These are phyloP conservation scores for Alauda arvensis DNA, from an alignment of 2,797 vertebrate species.

Conservation along the genomic window DNA sequence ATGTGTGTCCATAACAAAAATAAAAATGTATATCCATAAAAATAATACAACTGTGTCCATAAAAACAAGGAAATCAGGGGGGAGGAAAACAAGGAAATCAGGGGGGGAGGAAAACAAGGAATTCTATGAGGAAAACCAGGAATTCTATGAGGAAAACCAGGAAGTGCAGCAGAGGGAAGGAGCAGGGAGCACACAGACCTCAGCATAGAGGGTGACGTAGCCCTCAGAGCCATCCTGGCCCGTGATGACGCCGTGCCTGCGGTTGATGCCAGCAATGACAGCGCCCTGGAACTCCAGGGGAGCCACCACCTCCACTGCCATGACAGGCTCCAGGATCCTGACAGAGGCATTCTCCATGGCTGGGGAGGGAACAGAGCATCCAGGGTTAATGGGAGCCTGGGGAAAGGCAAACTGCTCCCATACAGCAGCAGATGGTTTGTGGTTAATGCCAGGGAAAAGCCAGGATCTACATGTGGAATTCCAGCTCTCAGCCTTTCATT, in stretches of 20 bases:
- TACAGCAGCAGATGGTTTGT: rapidly evolving
- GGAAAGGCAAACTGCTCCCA: too few species aligned
- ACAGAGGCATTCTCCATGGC: constrained; percentile 80
- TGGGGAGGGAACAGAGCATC: too few species aligned
- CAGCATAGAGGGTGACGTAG: constrained; percentile 88
- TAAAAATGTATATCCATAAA: too few species aligned
- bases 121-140: too few species aligned
- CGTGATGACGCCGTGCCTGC: constrained; percentile 87
- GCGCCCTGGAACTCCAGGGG: constrained; percentile 90
- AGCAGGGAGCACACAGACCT: constrained; percentile 74
- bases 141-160: too few species aligned
- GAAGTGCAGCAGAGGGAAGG: not conserved
- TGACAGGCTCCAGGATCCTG: constrained; percentile 86
- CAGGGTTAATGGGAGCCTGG: too few species aligned
- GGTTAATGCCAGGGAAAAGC: not conserved
- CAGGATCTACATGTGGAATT: rapidly evolving
- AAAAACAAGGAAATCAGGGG: not conserved
- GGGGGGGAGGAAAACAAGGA: too few species aligned
- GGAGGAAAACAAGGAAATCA: too few species aligned
- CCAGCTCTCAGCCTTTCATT: not conserved
- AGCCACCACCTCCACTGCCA: constrained; percentile 91
- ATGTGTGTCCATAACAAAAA: too few species aligned
- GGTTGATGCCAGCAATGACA: constrained; percentile 87
- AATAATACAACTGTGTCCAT: too few species aligned
- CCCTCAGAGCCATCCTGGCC: constrained; percentile 89